Evolutionary conservation across 2,888 invertebrate species (phyloP).

Genomic region (Apamea crenata): DNA sequence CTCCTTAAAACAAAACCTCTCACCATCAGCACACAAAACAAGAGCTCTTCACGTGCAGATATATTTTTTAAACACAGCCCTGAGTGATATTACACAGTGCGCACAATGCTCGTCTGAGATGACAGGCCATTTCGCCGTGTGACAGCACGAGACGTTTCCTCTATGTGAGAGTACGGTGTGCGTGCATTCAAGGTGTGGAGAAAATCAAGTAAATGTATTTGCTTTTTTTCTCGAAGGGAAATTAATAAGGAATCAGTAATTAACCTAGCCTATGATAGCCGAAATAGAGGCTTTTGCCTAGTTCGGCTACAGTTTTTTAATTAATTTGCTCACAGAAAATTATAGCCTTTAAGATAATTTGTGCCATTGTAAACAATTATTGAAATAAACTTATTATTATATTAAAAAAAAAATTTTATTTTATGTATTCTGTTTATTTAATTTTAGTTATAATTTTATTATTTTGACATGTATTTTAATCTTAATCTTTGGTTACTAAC

Average conservation of each 20-base stretch:
- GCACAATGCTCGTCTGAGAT: constrained; percentile 79
- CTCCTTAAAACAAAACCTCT: not conserved
- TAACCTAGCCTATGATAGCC: too few species aligned
- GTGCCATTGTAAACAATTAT: too few species aligned
- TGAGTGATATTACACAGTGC: constrained; percentile 65
- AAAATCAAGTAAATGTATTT: not conserved
- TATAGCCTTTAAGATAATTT: too few species aligned
- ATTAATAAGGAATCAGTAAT: not conserved
- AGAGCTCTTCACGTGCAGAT: constrained; percentile 54
- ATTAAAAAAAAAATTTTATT: too few species aligned
- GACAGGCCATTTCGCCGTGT: constrained; percentile 84
- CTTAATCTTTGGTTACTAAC: too few species aligned
- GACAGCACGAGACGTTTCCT: constrained; percentile 80
- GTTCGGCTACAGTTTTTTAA: too few species aligned
- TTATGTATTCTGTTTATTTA: too few species aligned
- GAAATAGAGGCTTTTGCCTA: too few species aligned
- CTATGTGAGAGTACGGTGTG: constrained; percentile 71
- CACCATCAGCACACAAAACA: constrained; percentile 29
- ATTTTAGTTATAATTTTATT: too few species aligned
- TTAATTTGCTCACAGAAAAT: too few species aligned
- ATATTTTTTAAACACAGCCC: constrained; percentile 67
- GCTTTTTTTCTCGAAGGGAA: not conserved
- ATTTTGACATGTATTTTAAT: too few species aligned
- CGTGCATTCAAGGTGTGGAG: constrained; percentile 27
- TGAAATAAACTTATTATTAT: too few species aligned